A percentile compares a stretch with the other conserved stretches of the same genome.
Evolutionary conservation across 2,888 invertebrate species (phyloP).

Genomic region (Lycocerus yunnanus): DNA sequence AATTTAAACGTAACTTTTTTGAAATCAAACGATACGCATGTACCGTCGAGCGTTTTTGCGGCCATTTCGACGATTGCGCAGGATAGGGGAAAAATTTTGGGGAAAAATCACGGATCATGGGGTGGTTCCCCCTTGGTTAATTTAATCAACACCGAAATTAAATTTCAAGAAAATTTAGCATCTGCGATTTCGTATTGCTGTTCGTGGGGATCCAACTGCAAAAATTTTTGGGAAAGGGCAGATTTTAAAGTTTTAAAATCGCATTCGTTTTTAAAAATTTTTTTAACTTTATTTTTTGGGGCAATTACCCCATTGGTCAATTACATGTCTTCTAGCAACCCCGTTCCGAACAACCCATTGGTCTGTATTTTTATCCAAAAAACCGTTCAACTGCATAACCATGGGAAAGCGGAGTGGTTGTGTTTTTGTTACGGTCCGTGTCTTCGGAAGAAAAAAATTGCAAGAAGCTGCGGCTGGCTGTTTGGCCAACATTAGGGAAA

Average conservation of each 20-base stretch:
- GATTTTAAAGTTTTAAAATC: neutral
- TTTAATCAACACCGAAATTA: constrained; percentile 73
- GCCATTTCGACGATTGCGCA: constrained; percentile 89
- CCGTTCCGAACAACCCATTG: constrained; percentile 85
- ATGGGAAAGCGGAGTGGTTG: constrained; percentile 82
- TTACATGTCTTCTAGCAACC: constrained; percentile 83
- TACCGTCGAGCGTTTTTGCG: constrained; percentile 87
- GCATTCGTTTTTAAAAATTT: neutral
- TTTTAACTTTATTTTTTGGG: constrained; percentile 59
- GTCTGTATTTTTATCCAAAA: constrained; percentile 88
- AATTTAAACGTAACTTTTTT: constrained; percentile 88
- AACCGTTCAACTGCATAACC: constrained; percentile 91
- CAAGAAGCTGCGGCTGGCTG: constrained; percentile 95
- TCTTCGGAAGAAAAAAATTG: constrained; percentile 84
- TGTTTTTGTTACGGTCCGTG: constrained; percentile 85
- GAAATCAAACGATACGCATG: constrained; percentile 77
- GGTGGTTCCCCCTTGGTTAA: constrained; percentile 84
- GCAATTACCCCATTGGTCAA: constrained; percentile 86
- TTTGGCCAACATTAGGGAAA: constrained; percentile 88
- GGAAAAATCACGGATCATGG: constrained; percentile 95
- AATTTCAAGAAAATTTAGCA: constrained; percentile 79
- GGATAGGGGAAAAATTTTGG: constrained; percentile 88
- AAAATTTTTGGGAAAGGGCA: constrained; percentile 81
- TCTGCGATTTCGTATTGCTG: constrained; percentile 94
- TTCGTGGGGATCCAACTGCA: constrained; percentile 85